Evolutionary conservation across 2,888 invertebrate genomes (phyloP), one percentile per base, ranked within the genome.

Genomic region (Temnothorax ravouxi): DNA sequence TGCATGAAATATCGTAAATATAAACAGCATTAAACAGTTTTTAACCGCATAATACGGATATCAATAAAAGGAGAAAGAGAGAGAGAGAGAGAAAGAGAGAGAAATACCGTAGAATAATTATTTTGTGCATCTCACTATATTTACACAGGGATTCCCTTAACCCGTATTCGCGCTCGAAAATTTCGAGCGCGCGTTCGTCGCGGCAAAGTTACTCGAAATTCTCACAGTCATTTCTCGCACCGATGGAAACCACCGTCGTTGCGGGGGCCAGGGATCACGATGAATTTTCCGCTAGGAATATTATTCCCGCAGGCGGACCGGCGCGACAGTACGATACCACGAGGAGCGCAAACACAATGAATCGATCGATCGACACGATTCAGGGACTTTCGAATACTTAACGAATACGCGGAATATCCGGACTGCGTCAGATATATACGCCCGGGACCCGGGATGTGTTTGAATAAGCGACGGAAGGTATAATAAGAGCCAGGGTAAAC

Each of bases 201-300:
- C 13, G 18, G 69, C 59, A 2, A 80, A 80, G 79, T 71, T 76
- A 64, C 76, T 25, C 34, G 59, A 80, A 80, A 80, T 80, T 80
- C 79, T 71, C 79, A 38, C 56, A 80, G 79, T 80, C 69, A 80
- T 80, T 80, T 80, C 71, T 71, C 79, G 71, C 79, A 80, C 71
- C 79, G 71, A 80, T 80, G 79, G 71, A 71, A 80, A 66, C 77
- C 54, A 9, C 54, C 66, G n/a, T 56, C 25, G 77, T 44, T 44
- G 79, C 79, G 25, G 44, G 29, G 8, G 9, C 18, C 13, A 4
- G 44, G 66, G 29, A 47, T 25, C 38, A 38, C 47, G 79, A 59
- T 79, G 79, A 69, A 79, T 80, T 80, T 80, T 80, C 79, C 79
- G 79, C 71, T 59, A 80, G 79, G 71, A 71, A 79, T 69, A 79